Evolutionary conservation across 2,888 invertebrate species (phyloP).

Genomic region (Philopedon plagiatum): DNA sequence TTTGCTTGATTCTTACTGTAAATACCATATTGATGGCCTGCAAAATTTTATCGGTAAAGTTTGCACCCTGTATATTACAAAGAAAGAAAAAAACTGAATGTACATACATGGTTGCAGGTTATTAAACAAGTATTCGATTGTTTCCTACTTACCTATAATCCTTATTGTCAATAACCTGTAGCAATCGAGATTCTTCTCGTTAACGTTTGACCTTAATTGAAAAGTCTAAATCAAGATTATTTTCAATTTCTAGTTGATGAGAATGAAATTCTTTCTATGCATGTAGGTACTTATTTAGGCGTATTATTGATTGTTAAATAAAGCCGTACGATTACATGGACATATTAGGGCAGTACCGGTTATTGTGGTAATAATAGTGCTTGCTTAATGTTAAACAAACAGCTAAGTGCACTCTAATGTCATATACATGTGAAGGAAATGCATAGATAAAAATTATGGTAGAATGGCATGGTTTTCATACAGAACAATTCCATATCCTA

Average conservation of each 20-base stretch:
- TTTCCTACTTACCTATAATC: too few species aligned
- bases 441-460: slow-evolving; percentile 17
- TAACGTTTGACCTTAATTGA: slow-evolving; percentile 18
- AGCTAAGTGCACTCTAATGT: slow-evolving; percentile 24
- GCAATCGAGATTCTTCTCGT: neutral
- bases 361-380: slow-evolving; percentile 25
- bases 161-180: slow-evolving; percentile 1
- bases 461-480: neutral
- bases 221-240: neutral
- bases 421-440: neutral
- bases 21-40: too few species aligned
- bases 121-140: too few species aligned
- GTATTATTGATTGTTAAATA: slow-evolving; percentile 11
- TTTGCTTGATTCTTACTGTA: too few species aligned
- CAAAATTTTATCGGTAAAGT: too few species aligned
- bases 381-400: slow-evolving; percentile 18
- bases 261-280: slow-evolving; percentile 5
- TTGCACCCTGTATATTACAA: too few species aligned
- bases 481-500: too few species aligned
- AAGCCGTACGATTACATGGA: slow-evolving; percentile 30
- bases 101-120: too few species aligned
- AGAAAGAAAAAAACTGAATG: too few species aligned
- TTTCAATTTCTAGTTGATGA: slow-evolving; percentile 7
- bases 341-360: slow-evolving; percentile 30
- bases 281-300: slow-evolving; percentile 11